Percentiles rank a stretch among this genome's conserved stretches.
Conservation (phyloP, 2,888 invertebrate species). For the Tetragonisca angustula region DNA sequence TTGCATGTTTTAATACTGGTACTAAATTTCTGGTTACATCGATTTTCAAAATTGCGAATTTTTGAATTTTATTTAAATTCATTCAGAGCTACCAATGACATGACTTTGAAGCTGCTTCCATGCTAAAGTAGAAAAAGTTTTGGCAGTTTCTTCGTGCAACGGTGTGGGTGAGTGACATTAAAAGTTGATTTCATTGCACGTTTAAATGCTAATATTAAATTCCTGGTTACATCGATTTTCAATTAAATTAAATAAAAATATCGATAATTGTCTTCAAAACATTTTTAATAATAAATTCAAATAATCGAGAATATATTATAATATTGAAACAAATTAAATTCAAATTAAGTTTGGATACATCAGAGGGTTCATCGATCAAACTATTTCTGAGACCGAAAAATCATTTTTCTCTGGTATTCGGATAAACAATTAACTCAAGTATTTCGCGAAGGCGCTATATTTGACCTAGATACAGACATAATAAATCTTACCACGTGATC, state of each 20-base stretch:
- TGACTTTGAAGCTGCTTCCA: conserved; percentile 33
- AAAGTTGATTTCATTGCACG: conserved; percentile 1
- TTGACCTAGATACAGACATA: conserved; percentile 53
- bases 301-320: neutral
- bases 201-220: neutral
- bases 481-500: conserved; percentile 48
- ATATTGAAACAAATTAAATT: neutral
- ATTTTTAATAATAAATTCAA: neutral
- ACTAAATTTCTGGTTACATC: neutral
- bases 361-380: conserved; percentile 30
- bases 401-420: conserved; percentile 27
- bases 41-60: neutral
- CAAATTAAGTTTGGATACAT: neutral
- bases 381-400: conserved; percentile 30
- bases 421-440: conserved; percentile 32
- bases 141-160: neutral
- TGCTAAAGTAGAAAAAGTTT: conserved; percentile 11
- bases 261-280: neutral
- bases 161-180: conserved; percentile 12
- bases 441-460: conserved; percentile 14
- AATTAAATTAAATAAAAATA: neutral
- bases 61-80: no score
- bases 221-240: neutral
- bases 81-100: no score
- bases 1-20: neutral